Conservation (phyloP, 2,113 vertebrate species). For the Phrynosoma blainvillii region DNA sequence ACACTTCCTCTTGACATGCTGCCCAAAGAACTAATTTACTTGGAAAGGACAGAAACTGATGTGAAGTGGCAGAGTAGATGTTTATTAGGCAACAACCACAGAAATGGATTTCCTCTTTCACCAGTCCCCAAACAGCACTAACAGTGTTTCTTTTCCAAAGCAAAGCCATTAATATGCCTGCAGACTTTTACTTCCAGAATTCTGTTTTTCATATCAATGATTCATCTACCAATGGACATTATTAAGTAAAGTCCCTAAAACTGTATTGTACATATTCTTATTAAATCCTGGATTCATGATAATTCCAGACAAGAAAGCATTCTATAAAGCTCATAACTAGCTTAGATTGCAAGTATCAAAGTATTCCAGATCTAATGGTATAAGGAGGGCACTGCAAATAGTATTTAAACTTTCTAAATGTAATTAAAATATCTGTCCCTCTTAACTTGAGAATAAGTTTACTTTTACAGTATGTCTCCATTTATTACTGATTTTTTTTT, state of each 20-base stretch:
- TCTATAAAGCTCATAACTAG: slow-evolving; percentile 5
- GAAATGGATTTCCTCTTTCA: slow-evolving; percentile 53
- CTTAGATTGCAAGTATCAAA: not conserved
- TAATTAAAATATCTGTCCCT: not conserved
- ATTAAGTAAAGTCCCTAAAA: slow-evolving; percentile 3
- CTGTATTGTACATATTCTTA: slow-evolving; percentile 20
- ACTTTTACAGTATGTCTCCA: slow-evolving; percentile 6
- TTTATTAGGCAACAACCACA: slow-evolving; percentile 68
- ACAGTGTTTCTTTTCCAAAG: slow-evolving; percentile 25
- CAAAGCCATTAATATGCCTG: slow-evolving; percentile 25
- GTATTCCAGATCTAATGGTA: not conserved
- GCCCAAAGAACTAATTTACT: slow-evolving; percentile 78
- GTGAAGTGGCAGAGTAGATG: slow-evolving; percentile 67
- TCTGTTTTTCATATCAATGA: slow-evolving; percentile 46
- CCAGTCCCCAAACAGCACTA: slow-evolving; percentile 28
- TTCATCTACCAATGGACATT: slow-evolving; percentile 36
- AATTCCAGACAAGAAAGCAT: not conserved
- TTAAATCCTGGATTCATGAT: not conserved
- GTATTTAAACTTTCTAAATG: not conserved
- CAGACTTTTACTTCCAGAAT: slow-evolving; percentile 38
- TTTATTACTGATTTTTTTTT: not conserved
- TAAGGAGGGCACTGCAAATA: not conserved
- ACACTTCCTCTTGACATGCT: slow-evolving; percentile 75
- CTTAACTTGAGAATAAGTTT: not conserved
- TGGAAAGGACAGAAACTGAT: slow-evolving; percentile 73